Base-by-base conservation (phyloP, 2,888 invertebrate species). In the Standfussiana lucernea region DNA sequence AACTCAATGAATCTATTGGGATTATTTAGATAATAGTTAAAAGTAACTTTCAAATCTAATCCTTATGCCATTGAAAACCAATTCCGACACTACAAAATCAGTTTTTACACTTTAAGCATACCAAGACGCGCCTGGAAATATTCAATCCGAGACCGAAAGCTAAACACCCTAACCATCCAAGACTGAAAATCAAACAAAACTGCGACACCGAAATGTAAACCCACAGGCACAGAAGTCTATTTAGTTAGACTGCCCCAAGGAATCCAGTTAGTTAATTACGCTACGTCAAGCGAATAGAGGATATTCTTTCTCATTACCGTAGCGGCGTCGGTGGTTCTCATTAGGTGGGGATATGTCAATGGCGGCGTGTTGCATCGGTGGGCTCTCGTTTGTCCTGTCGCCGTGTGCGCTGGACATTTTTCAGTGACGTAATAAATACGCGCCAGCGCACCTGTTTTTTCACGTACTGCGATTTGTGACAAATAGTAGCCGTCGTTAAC, bases 261-360 rank as follows among this genome's bases (percentile, higher is more conserved):
- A 91, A 92, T 91, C 89, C 86, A 84, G 91, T 89, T 87, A 90
- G 91, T 93, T 94, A 93, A 94, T 94, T 93, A 92, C 91, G 85
- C 77, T 75, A 85, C 88, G 91, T 92, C 92, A 92, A 90, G 90
- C 91, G 88, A 93, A 93, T 94, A 91, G 92, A 90, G 89, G 90
- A 91, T 93, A 94, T 93, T 94, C 92, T 93, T 94, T 93, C 93
- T 94, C 94, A 93, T 93, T 94, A 93, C 91, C 86, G 90, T 90
- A 89, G 89, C 91, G 90, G 89, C 91, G 90, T 90, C 89, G 88
- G 91, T 91, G 89, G 89, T 89, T 90, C 94, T 94, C 94, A 95
- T 95, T 94, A 95, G 91, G 92, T 90, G 89, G 87, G 93, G 88
- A 93, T 93, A 93, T 94, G 94, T 94, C 95, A 92, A 90, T 81